Evolutionary conservation across 2,888 invertebrate genomes (phyloP).

Genomic region (Adelphocoris suturalis): DNA sequence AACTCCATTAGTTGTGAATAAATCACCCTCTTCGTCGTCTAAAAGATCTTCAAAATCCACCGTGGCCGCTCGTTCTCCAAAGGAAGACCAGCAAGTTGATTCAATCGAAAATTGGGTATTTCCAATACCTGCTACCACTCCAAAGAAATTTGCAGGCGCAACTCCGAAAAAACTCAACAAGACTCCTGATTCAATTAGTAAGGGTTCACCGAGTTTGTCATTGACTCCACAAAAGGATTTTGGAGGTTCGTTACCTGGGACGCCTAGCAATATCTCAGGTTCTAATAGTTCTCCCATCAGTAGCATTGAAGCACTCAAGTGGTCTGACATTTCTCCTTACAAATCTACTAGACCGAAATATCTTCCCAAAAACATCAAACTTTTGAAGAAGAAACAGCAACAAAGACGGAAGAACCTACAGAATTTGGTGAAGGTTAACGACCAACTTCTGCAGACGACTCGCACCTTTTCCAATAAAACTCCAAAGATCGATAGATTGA

Average conservation of each 20-base stretch:
- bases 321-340: conserved; percentile 42
- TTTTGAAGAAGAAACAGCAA: neutral
- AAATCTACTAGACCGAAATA: conserved; percentile 43
- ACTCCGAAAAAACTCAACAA: neutral
- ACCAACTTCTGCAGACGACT: neutral
- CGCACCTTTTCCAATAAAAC: neutral
- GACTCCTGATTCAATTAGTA: neutral
- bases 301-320: neutral
- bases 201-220: neutral
- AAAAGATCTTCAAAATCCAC: neutral
- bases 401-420: conserved; percentile 32
- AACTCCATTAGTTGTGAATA: neutral
- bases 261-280: no score
- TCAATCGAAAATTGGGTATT: neutral
- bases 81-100: neutral
- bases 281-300: neutral
- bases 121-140: neutral
- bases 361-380: conserved; percentile 55
- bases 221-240: neutral
- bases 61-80: neutral
- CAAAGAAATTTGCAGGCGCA: neutral
- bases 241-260: neutral
- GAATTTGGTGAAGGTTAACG: neutral
- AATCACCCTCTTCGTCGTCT: neutral
- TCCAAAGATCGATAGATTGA: neutral